Evolutionary conservation across 2,888 invertebrate species (phyloP).

Genomic region (Zygaena filipendulae): DNA sequence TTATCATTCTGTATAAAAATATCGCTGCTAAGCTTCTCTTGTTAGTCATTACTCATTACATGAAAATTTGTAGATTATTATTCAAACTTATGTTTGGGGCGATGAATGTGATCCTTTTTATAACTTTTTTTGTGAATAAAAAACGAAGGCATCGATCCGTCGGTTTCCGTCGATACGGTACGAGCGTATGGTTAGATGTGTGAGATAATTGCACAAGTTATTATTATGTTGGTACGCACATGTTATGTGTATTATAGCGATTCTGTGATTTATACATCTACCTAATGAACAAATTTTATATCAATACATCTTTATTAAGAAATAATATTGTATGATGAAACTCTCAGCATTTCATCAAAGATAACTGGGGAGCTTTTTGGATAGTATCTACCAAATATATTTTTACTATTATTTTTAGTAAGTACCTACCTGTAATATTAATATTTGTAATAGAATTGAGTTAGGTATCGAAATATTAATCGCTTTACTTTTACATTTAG

Average conservation of each 20-base stretch:
- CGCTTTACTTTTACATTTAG: no score
- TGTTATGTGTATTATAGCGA: no score
- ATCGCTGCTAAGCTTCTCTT: neutral
- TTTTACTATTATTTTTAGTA: no score
- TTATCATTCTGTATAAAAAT: neutral
- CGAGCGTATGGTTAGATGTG: neutral
- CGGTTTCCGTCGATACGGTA: neutral
- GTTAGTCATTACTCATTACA: neutral
- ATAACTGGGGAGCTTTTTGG: no score
- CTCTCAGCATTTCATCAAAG: no score
- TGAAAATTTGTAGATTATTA: neutral
- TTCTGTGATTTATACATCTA: conserved; percentile 4
- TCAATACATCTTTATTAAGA: no score
- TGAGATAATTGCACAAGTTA: neutral
- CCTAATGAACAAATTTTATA: no score
- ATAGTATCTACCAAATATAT: no score
- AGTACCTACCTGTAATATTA: no score
- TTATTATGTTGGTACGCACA: neutral
- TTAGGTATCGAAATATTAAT: no score
- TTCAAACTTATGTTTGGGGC: neutral
- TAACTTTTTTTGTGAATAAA: neutral
- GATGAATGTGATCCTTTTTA: neutral
- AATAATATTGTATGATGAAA: no score
- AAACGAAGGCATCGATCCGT: neutral
- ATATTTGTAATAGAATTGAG: no score